Evolutionary conservation across 1,140 invertebrate genomes (phyloP), one percentile per base, ranked within the genome.

Genomic region (Uloborus diversus): DNA sequence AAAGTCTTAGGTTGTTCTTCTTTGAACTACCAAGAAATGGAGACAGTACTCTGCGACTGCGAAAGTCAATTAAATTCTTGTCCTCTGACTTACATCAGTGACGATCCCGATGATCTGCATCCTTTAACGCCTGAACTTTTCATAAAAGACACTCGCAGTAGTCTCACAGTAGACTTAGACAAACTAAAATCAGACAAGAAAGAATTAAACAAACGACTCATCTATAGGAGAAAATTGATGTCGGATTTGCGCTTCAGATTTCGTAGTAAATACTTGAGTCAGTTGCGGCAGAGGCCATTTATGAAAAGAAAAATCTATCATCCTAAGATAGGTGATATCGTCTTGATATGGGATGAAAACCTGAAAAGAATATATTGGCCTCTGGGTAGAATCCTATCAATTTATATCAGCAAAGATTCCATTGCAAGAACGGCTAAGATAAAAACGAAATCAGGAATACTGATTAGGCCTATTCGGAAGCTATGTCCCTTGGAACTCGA

Each of bases 111-210:
- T 7, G 82, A 84, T 49, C 37, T 42, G 20, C 28, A 33, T 17
- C 49, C 70, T 51, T 33, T 84, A 25, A 82, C 83, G 9, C 78
- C 82, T 35, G 81, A 71, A 25, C 73, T 81, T 51, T 84, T 82
- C 61, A 53, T 83, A 70, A 4, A 70, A 13, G 9, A 70, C 14
- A 71, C n/a, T 14, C 14, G 20, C 14, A n/a, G n/a, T 25, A 32
- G 0, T 20, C 42, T 3, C 25, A 20, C 51, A 0, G 14, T 47
- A 27, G 28, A 69, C 1, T 32, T 53, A 7, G 20, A 51, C 33
- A 4, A 11, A 28, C 17, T 69, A n/a, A 30, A 53, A 27, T 17
- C 3, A 27, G 20, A 49, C 4, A 32, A 3, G 23, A n/a, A n/a
- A n/a, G n/a, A n/a, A n/a, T 37, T 53, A 14, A 69, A 49, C 14